Evolutionary conservation across 2,888 invertebrate genomes (phyloP).

Genomic region (Itoplectis maculator): DNA sequence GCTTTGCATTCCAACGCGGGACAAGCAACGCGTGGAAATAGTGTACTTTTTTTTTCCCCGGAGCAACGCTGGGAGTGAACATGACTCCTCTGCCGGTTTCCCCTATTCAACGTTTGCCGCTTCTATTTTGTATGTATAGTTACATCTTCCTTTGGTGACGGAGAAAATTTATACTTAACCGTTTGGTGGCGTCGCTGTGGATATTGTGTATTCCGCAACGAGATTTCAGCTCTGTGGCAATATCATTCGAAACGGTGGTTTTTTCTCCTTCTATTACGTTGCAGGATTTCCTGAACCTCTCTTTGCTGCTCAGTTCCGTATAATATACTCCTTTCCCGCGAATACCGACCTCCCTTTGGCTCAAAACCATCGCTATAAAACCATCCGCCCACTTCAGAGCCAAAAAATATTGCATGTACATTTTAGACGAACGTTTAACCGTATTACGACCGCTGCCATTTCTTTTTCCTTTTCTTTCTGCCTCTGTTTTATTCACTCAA

Average conservation of each 20-base stretch:
- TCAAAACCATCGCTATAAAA: neutral
- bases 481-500: too few species aligned
- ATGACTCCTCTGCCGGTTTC: conserved; percentile 54
- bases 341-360: neutral
- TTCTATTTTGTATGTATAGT: conserved; percentile 62
- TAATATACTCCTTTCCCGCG: conserved; percentile 20
- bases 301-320: conserved; percentile 28
- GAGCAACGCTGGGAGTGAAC: conserved; percentile 24
- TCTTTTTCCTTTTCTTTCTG: neutral
- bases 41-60: conserved; percentile 56
- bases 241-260: conserved; percentile 74
- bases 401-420: conserved; percentile 18
- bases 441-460: neutral
- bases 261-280: conserved; percentile 64
- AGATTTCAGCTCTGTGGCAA: conserved; percentile 63
- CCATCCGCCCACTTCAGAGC: neutral
- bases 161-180: conserved; percentile 78
- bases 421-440: neutral
- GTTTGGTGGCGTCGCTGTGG: conserved; percentile 47
- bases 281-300: conserved; percentile 60
- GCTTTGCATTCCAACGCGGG: conserved; percentile 75
- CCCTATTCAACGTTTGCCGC: conserved; percentile 65
- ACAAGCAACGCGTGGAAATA: conserved; percentile 56
- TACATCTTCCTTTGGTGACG: conserved; percentile 74
- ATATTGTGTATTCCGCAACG: conserved; percentile 44